These are phyloP conservation scores for Phylloscopus collybita DNA, from an alignment of 2,797 vertebrate genomes.

Conservation along the genomic window DNA sequence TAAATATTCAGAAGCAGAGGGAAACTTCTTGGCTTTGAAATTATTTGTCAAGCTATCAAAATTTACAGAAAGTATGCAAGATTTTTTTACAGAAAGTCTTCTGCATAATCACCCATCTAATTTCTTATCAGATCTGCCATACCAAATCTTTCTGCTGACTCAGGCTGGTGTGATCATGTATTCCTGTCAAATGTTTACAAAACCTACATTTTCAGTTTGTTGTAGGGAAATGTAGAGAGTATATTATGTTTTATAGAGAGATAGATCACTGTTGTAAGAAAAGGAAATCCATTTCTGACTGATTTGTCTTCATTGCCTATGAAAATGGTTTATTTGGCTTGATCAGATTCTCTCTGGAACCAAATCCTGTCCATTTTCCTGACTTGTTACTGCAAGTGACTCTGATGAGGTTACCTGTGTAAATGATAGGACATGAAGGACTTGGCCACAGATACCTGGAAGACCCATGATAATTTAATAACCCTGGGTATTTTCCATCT, in stretches of 20 bases:
- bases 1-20: conserved; percentile 25
- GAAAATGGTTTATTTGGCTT: not conserved
- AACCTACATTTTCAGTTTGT: not conserved
- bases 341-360: not conserved
- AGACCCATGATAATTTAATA: not conserved
- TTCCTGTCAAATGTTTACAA: not conserved
- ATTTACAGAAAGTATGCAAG: not conserved
- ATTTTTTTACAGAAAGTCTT: not conserved
- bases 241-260: not conserved
- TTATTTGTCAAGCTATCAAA: conserved; percentile 39
- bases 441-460: not conserved
- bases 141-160: conserved; percentile 22
- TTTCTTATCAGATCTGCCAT: not conserved
- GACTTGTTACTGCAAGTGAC: not conserved
- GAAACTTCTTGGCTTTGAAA: conserved; percentile 43
- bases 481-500: not conserved
- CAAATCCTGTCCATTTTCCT: not conserved
- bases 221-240: not conserved
- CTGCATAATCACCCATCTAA: conserved; percentile 6
- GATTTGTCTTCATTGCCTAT: not conserved
- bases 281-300: not conserved
- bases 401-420: not conserved
- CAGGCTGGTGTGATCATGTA: not conserved
- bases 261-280: not conserved
- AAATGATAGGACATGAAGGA: not conserved